Evolutionary conservation across 2,113 vertebrate species (phyloP), one percentile per base, ranked within the genome.

Genomic region (Pituophis catenifer): DNA sequence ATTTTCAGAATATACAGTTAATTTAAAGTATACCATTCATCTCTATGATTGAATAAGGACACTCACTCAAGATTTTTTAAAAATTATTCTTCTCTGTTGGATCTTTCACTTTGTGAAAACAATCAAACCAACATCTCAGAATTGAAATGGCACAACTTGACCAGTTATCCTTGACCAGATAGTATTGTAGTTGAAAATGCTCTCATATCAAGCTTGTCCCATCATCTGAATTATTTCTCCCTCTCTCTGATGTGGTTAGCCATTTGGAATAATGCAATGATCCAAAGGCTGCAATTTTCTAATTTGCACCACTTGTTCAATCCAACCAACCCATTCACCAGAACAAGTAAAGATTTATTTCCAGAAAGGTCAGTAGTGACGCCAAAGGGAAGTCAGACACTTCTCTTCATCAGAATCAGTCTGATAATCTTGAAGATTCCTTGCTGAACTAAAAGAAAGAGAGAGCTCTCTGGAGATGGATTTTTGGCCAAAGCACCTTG

Each of bases 361-460:
- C 7, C 9, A 91, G 95, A 13, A 65, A 93, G 86, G n/a, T 65
- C 91, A 90, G 0, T 26, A 89, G 92, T 90, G 38, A 90, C 26
- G 81, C 75, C 88, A 57, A 38, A 50, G 55, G 24, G 55, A 57
- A 89, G 55, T 8, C 17, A 8, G 70, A 53, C 24, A 21, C 38
- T 58, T 59, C 55, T 86, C 44, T 38, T 90, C 5, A 13, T 54
- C 26, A 50, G 54, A 44, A 50, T 8, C 55, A 8, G 15, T 12
- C n/a, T 86, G 75, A 50, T 53, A 81, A 90, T 86, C 57, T 24
- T 57, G 29, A 29, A 44, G 23, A 15, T 85, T 65, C 85, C 55
- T 93, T 48, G 6, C 94, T 96, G 59, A 48, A 75, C 75, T 91
- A 93, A 85, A 89, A 89, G 93, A 93, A 90, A 87, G 88, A 17